Base-by-base conservation (phyloP, 2,888 invertebrate species). In the Stenodema calcarata region DNA sequence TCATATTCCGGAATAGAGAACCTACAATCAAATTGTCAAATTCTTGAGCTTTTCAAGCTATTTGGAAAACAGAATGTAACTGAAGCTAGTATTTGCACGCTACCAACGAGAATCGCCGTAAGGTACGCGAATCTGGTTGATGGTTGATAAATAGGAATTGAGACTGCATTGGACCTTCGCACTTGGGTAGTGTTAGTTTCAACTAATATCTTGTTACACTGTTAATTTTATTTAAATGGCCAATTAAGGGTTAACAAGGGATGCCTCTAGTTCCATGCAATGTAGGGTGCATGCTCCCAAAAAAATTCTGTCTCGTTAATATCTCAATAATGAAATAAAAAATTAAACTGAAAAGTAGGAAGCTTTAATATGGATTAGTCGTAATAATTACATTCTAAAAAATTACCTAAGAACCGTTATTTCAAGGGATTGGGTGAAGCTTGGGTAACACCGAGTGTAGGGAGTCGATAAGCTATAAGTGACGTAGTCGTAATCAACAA, bases 201-300 rank as follows among this genome's bases (percentile, higher is more conserved):
- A 62, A 12, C 62, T 62, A 62, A 23, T 62, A 62, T 62, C 62
- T 23, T 9, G 23, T 62, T 62, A 62, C 7, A 18, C 9, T 23
- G 23, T 27, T 23, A 62, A 62, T 62, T 23, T 4, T 11, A 27
- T 62, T 62, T 23, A 23, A 62, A 27, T 62, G 0, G 23, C 62
- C 23, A 80, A 69, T 69, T 27, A 84, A 73, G 85, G 78, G 73
- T 78, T 62, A 83, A 78, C 83, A 80, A 82, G 78, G 83, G 70
- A 73, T 80, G 86, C 85, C 82, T 86, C 87, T 87, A 87, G 75
- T 42, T 62, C 81, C 87, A 87, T 87, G 87, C 88, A 88, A 87
- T 70, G 4, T n/a, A 18, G 50, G 41, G 70, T 82, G 69, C 82
- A 82, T 82, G 82, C 82, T 62, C 62, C 62, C 80, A 27, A 30